Evolutionary conservation across 2,888 invertebrate species (phyloP), one percentile per base, ranked within the genome.

Genomic region (Laspeyria flexula): DNA sequence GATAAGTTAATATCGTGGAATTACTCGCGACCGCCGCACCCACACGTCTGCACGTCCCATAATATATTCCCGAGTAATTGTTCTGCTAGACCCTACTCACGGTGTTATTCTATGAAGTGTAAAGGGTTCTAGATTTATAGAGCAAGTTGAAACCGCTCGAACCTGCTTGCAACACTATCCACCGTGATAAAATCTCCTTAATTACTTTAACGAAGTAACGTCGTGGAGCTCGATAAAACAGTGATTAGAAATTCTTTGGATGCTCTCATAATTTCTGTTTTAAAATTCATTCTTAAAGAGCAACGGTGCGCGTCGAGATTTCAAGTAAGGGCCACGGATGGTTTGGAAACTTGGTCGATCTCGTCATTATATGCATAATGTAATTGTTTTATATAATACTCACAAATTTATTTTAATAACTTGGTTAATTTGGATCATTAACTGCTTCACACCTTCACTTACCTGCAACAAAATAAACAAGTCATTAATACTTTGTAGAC

Each of bases 21-120:
- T 79, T 78, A 77, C 77, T 72, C 74, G 77, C 71, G 74, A 68
- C 76, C 73, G 73, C 71, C 48, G 39, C 48, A 6, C 25, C 51
- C 31, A 6, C 33, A 5, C 29, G 33, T 31, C 61, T 49, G 33
- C 31, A 30, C 21, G 31, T 40, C 52, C 67, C 66, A 48, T 77
- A 80, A 85, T 86, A 85, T 85, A 85, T 83, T 79, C 75, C 71
- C 71, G 55, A 71, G 78, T 87, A 88, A 90, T 88, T 89, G 88
- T 89, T 79, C 79, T 75, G 70, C 78, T 77, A 77, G 73, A 81
- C 85, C 85, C 80, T 65, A 48, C 68, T 77, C 80, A 79, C 83
- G 77, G 81, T n/a, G n/a, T 82, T 84, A 86, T 85, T 83, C 81
- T 82, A 87, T 88, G 86, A 88, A 85, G 85, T 88, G 88, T 84